Conservation (phyloP, 2,113 vertebrate species). For the Carassius carassius region DNA sequence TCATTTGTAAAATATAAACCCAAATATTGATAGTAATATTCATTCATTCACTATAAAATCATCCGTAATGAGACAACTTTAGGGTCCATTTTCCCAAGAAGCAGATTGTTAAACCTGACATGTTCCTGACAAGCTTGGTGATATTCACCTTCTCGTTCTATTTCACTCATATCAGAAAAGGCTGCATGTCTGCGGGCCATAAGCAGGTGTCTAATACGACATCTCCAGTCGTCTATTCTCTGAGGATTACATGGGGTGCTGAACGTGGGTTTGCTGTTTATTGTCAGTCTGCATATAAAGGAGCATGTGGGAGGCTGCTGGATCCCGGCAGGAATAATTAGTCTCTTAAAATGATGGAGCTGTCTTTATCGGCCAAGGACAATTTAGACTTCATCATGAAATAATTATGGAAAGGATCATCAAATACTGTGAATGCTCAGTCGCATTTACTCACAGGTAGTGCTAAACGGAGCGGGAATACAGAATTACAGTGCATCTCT, state of each 20-base stretch:
- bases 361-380: conserved; percentile 32
- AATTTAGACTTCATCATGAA: conserved; percentile 24
- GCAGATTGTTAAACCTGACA: not conserved
- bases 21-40: too few species aligned
- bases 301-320: conserved; percentile 30
- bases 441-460: not conserved
- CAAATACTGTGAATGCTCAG: conserved; percentile 15
- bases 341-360: conserved; percentile 33
- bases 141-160: not conserved
- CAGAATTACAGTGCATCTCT: not conserved
- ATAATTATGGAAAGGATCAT: conserved; percentile 33
- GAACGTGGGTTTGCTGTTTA: conserved; percentile 33
- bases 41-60: too few species aligned
- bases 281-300: conserved; percentile 39
- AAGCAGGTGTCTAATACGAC: not conserved
- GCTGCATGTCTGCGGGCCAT: not conserved
- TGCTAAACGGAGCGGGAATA: conserved; percentile 1
- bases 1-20: too few species aligned
- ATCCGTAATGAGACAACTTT: too few species aligned
- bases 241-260: conserved; percentile 8
- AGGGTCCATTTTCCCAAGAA: too few species aligned
- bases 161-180: not conserved
- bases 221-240: not conserved
- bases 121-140: not conserved
- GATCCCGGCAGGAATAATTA: conserved; percentile 47